These are phyloP conservation scores for Chelonus insularis DNA, from an alignment of 1,140 invertebrate species.

Conservation along the genomic window DNA sequence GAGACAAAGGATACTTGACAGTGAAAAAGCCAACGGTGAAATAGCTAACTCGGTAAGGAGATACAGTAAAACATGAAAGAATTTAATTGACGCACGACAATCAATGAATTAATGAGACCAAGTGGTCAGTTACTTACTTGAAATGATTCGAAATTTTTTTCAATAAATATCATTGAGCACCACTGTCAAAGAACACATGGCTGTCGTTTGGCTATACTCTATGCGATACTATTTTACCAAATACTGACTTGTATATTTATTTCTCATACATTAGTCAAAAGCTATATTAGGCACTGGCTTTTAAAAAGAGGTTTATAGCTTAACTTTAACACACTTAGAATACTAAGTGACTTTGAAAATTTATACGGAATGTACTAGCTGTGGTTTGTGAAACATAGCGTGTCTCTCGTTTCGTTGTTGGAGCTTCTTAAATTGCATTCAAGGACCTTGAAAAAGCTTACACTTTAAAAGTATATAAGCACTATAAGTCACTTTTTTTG, in stretches of 20 bases:
- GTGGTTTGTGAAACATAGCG: slow-evolving; percentile 14
- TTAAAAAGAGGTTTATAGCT: background rate
- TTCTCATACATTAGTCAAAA: background rate
- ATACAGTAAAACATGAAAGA: no score
- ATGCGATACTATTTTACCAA: background rate
- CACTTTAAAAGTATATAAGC: slow-evolving; percentile 3
- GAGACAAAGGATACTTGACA: slow-evolving; percentile 70
- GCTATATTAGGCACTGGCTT: background rate
- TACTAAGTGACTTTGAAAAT: background rate
- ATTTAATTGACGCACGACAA: no score
- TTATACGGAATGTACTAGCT: background rate
- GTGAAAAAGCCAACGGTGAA: slow-evolving; percentile 53
- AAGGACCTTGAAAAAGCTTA: slow-evolving; percentile 5
- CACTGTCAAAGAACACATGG: slow-evolving; percentile 16
- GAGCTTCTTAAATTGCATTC: slow-evolving; percentile 12
- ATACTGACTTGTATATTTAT: slow-evolving; percentile 5
- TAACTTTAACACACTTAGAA: background rate
- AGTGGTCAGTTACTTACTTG: background rate
- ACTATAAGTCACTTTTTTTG: background rate
- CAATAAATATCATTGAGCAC: background rate
- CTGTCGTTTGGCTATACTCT: background rate
- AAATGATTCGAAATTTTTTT: background rate
- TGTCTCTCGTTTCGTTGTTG: slow-evolving; percentile 8
- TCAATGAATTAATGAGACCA: background rate
- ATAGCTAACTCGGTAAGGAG: slow-evolving; percentile 54